Evolutionary conservation across 2,113 vertebrate species (phyloP).

Genomic region (Micronycteris hirsuta): DNA sequence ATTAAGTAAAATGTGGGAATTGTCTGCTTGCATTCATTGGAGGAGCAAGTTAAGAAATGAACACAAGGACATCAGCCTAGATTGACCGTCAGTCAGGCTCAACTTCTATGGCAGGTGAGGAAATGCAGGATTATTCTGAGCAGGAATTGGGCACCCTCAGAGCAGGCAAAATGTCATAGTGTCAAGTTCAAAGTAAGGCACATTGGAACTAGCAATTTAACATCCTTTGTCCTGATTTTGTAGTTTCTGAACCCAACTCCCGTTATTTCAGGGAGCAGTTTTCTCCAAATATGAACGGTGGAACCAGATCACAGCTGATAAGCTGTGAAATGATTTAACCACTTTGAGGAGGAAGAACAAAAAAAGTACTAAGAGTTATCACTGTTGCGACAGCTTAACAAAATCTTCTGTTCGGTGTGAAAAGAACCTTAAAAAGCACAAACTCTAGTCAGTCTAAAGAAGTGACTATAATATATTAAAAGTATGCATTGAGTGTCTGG

Average conservation of each 20-base stretch:
- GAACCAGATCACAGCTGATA: constrained; percentile 48
- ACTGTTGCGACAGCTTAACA: constrained; percentile 32
- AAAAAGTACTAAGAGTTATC: constrained; percentile 24
- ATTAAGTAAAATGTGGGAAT: neutral
- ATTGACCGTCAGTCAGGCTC: neutral
- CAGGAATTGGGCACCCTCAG: neutral
- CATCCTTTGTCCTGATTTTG: constrained; percentile 23
- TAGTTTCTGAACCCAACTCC: neutral
- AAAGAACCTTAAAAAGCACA: constrained; percentile 52
- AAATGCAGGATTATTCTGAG: neutral
- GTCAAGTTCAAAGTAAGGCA: constrained; percentile 19
- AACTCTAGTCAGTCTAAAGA: neutral
- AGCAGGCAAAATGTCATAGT: neutral
- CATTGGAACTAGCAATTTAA: constrained; percentile 1
- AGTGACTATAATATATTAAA: constrained; percentile 22
- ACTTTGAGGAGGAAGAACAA: constrained; percentile 29
- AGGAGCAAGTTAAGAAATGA: neutral
- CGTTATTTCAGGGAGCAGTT: constrained; percentile 30
- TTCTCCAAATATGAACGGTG: constrained; percentile 22
- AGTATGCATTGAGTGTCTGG: neutral
- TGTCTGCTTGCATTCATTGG: neutral
- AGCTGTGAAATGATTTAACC: constrained; percentile 62
- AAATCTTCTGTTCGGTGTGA: constrained; percentile 35
- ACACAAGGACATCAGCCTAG: neutral
- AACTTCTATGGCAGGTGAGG: neutral